Conservation (phyloP, 2,888 invertebrate genomes). For the Adelognathus sp. region DNA sequence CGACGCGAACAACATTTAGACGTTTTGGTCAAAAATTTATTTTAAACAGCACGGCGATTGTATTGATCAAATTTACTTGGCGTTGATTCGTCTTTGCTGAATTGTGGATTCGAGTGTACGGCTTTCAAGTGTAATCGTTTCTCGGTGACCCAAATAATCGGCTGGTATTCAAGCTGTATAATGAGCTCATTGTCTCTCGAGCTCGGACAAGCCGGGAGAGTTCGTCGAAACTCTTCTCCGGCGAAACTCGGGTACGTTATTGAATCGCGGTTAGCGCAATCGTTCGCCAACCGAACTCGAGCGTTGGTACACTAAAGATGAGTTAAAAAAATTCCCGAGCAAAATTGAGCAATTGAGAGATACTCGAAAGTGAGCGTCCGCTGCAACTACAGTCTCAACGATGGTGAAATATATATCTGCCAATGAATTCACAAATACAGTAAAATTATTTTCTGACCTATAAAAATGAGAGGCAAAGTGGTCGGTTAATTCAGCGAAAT, state of each 20-base stretch:
- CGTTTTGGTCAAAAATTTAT: too few relatives aligned
- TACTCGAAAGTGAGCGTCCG: neutral
- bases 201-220: slow-evolving; percentile 45
- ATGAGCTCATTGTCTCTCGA: slow-evolving; percentile 63
- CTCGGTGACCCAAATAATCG: slow-evolving; percentile 62
- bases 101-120: neutral
- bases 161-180: slow-evolving; percentile 63
- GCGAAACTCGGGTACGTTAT: slow-evolving; percentile 41
- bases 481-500: neutral
- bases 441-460: neutral
- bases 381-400: neutral
- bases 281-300: neutral
- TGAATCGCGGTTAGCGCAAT: slow-evolving; percentile 26
- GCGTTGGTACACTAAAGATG: slow-evolving; percentile 1
- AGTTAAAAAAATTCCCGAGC: neutral
- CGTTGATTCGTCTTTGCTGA: neutral
- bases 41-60: too few relatives aligned
- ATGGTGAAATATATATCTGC: neutral
- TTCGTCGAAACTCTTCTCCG: slow-evolving; percentile 58
- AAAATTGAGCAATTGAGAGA: slow-evolving; percentile 1
- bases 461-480: neutral
- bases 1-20: too few relatives aligned
- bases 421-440: neutral
- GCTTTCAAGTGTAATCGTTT: slow-evolving; percentile 4
- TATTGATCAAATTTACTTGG: too few relatives aligned